Base-by-base conservation (phyloP, 1,140 invertebrate genomes). In the Zaprionus ornatus region DNA sequence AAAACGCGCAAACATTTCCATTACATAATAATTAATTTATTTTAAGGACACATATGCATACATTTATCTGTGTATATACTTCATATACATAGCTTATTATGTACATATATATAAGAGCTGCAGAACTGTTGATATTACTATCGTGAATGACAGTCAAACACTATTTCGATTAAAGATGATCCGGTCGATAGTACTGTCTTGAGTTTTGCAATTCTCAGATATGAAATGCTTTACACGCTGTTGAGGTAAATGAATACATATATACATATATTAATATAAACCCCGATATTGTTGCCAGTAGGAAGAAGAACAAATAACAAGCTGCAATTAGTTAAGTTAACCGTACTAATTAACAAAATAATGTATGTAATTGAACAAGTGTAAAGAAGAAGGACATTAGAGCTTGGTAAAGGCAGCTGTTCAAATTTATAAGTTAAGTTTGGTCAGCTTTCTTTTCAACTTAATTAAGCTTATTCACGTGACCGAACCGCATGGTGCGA, bases 231-330 rank as follows among this genome's bases (percentile, higher is more conserved):
- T 83, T 83, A 87, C 66, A 87, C 73, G 74, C 80, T 71, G 60
- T 70, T 64, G 73, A 69, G 57, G 57, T 74, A 73, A 52, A 67
- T 55, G 21, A 67, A 72, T 56, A 42, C 32, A 48, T 48, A 45
- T n/a, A 48, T 45, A 48, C 61, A 45, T 29, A 65, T 45, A 25
- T 72, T 50, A 50, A 73, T 25, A 32, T 64, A 29, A 77, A 77
- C 59, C 86, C 85, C 85, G 75, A 90, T 90, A 77, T 90, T 82
- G 85, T 90, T 90, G 85, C 85, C 85, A 90, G 79, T 90, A 90
- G 85, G 85, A 85, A 75, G 72, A 56, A 75, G 68, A 84, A 81
- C 85, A 88, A 81, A 71, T 72, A 78, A 80, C 64, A 59, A 79
- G 65, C 50, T 81, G 85, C 78, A 85, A 81, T 80, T 74, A 67